Evolutionary conservation across 1,140 invertebrate species (phyloP), one percentile per base, ranked within the genome.

Genomic region (Marisa cornuarietis): DNA sequence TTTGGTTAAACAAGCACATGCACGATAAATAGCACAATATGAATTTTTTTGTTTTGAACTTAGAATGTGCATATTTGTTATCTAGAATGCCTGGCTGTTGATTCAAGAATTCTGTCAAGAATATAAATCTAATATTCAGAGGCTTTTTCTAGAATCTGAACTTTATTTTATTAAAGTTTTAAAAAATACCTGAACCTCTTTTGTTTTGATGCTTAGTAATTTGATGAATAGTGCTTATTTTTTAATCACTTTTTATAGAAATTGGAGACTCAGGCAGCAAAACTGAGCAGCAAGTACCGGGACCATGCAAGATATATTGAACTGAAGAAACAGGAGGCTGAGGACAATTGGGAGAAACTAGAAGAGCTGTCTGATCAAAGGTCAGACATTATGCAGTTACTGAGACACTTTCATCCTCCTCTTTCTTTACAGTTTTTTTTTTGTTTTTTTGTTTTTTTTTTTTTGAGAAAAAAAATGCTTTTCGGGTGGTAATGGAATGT

Each of bases 241-340:
- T n/a, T 18, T 22, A 22, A 68, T 24, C 31, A 31, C 13, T 49
- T 5, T 79, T 65, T 82, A 11, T 79, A 90, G 90, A 90, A 89
- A 90, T 69, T 90, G 81, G 89, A 89, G 78, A 83, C 83, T 0
- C 80, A 83, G n/a, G 87, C 85, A 10, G 66, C 80, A 22, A 87
- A 97, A 71, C 92, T 99, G 22, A 95, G 96, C 81, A 95, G 94
- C 65, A 97, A 97, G 81, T 98, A 99, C 91, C 95, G 95, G 0
- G 97, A 99, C 90, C 96, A 98, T 90, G 94, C 94, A 22, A 94
- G 95, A 79, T 96, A 98, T 88, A 99, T 99, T 81, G 94, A 96
- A 85, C 92, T 94, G 58, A 99, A 99, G 91, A 94, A 97, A 71
- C 94, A 95, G 2, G 98, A 99, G 92, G 98, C 99, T 85, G 93